Base-by-base conservation (phyloP, 1,140 invertebrate genomes). In the Elymnias hypermnestra region DNA sequence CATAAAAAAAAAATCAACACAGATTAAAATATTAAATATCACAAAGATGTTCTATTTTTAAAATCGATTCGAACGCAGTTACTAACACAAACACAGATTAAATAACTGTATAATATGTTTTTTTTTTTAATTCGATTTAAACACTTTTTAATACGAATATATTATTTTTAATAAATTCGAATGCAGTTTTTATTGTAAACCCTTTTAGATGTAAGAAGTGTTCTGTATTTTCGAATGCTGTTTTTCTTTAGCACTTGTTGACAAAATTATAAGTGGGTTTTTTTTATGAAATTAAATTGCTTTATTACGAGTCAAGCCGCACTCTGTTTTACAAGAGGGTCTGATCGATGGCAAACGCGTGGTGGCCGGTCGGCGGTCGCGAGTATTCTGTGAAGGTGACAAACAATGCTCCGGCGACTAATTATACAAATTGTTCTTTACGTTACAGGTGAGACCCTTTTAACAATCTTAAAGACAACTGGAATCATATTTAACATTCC, bases 381-480 rank as follows among this genome's bases (percentile, higher is more conserved):
- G 63, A 57, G 45, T 48, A 63, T 68, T 79, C 63, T 82, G 33
- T 36, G 18, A 72, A 59, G 59, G 66, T 74, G 70, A 78, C 73
- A 83, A 77, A 82, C 74, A 77, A 76, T 77, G 54, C 49, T 19
- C 25, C 55, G 61, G 62, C 50, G 43, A 73, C 67, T 81, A 77
- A 77, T 75, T 72, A 75, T 66, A 71, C 72, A 60, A 59, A 6
- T 3, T 4, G 60, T 60, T 66, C 46, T 57, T 38, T 58, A 62
- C 60, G 62, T 56, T 68, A 69, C 74, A 76, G 72, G 74, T 76
- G 72, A 58, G 62, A 63, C 14, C 17, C 31, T 33, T 33, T 33
- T 28, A 28, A 29, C 39, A 41, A 31, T 15, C 14, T 39, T 17
- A 19, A 6, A 13, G 19, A 28, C 40, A 43, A 43, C 19, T 33